Evolutionary conservation across 2,888 invertebrate genomes (phyloP), one percentile per base, ranked within the genome.

Genomic region (Oscheius sp.): DNA sequence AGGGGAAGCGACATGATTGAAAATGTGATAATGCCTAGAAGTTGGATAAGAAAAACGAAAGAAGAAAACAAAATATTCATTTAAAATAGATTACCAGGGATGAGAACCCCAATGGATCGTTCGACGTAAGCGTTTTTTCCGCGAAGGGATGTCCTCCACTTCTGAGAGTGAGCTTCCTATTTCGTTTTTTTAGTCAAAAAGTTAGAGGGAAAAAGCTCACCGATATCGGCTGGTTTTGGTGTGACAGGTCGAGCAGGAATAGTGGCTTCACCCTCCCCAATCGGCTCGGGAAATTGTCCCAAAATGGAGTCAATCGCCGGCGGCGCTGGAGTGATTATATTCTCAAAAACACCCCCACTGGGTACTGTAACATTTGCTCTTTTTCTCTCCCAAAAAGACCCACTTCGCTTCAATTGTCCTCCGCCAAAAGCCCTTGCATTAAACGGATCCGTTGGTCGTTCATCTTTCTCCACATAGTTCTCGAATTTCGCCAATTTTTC

Each of bases 141-240:
- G 8, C 25, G 25, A n/a, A n/a, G n/a, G n/a, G n/a, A 25, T 20
- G 15, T 48, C 23, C 25, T 48, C 48, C 6, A 55, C 34, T 15
- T n/a, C 33, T 10, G 55, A 55, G 8, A 55, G 15, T 15, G n/a
- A n/a, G 23, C 55, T 55, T 55, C 55, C 55, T 55, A 20, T n/a
- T n/a, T n/a, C n/a, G n/a, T n/a, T 12, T 8, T 17, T 17, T 12
- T 12, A 53, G 31, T 29, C 6, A 53, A 53, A 53, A 53, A 31
- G 17, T 15, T 31, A 53, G 53, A 31, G 10, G 46, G n/a, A 6
- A 12, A 46, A 50, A 15, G n/a, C 55, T 20, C 55, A 61, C 61
- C 61, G 20, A 61, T 61, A 45, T 61, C 61, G 15, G 17, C 45
- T 45, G 61, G 61, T 27, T 61, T 61, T 45, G 45, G 31, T 25